These are phyloP conservation scores for Gallinago media DNA, from an alignment of 2,113 vertebrate genomes.

Conservation along the genomic window DNA sequence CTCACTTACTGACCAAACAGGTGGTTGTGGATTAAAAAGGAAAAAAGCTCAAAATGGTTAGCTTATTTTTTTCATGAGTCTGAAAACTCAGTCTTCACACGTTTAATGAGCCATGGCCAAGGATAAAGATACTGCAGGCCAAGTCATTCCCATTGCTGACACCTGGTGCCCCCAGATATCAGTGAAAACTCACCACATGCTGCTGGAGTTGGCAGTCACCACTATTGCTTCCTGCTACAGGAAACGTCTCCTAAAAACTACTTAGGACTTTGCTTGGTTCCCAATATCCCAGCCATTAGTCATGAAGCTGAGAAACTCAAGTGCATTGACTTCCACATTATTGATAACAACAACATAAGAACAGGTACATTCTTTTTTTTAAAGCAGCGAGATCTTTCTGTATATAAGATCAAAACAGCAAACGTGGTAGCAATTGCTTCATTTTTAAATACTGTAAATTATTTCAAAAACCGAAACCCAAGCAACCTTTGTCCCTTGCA, in stretches of 20 bases:
- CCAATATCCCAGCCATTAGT: not conserved
- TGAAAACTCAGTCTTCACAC: not conserved
- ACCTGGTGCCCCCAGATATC: not conserved
- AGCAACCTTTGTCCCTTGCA: not conserved
- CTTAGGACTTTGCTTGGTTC: not conserved
- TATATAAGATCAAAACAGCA: not conserved
- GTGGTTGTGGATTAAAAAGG: not conserved
- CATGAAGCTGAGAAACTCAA: not conserved
- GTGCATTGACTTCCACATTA: not conserved
- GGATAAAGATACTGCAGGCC: not conserved
- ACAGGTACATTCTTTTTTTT: not conserved
- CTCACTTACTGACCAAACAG: not conserved
- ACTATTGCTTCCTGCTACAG: not conserved
- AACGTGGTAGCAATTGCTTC: not conserved
- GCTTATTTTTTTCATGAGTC: not conserved
- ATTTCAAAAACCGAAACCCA: not conserved
- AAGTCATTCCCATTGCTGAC: not conserved
- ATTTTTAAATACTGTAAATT: not conserved
- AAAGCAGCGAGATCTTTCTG: not conserved
- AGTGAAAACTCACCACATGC: not conserved
- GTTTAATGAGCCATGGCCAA: not conserved
- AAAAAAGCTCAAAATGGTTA: not conserved
- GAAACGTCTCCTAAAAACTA: not conserved
- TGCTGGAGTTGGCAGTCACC: not conserved
- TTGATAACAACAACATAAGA: not conserved